A percentile compares a stretch with the other conserved stretches of the same genome.
These are phyloP conservation scores for Bettongia penicillata DNA, from an alignment of 2,113 vertebrate species.

Conservation along the genomic window DNA sequence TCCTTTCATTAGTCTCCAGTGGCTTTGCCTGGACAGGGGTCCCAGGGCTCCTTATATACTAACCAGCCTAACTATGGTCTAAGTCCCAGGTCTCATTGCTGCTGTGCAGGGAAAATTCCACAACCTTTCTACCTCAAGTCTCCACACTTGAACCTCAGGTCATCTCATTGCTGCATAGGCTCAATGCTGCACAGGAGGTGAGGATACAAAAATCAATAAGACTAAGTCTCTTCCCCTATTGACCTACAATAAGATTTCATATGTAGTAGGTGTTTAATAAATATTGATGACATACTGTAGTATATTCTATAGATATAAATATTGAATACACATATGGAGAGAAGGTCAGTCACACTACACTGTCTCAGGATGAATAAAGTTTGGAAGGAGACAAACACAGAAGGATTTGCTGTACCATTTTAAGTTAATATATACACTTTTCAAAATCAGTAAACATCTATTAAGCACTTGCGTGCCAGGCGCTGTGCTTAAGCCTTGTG, in stretches of 20 bases:
- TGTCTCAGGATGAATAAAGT: neutral
- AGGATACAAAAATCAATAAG: neutral
- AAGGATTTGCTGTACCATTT: neutral
- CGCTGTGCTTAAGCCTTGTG: neutral
- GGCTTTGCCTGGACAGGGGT: neutral
- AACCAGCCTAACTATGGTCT: neutral
- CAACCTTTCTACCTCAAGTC: neutral
- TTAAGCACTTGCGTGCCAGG: neutral
- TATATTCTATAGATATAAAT: neutral
- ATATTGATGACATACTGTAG: neutral
- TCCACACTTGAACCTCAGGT: neutral
- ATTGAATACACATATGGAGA: neutral
- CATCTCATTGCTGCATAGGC: neutral
- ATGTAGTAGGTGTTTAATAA: neutral
- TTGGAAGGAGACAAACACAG: neutral
- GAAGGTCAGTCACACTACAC: neutral
- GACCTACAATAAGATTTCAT: neutral
- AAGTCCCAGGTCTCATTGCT: neutral
- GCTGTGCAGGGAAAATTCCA: neutral
- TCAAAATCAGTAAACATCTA: neutral
- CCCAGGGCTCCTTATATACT: neutral
- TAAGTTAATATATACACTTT: neutral
- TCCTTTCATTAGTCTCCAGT: neutral
- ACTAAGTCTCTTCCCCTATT: neutral
- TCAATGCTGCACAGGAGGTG: neutral